A percentile compares a stretch with the other conserved stretches of the same genome.
Evolutionary conservation across 2,113 vertebrate species (phyloP).

Genomic region (Macquaria australasica): DNA sequence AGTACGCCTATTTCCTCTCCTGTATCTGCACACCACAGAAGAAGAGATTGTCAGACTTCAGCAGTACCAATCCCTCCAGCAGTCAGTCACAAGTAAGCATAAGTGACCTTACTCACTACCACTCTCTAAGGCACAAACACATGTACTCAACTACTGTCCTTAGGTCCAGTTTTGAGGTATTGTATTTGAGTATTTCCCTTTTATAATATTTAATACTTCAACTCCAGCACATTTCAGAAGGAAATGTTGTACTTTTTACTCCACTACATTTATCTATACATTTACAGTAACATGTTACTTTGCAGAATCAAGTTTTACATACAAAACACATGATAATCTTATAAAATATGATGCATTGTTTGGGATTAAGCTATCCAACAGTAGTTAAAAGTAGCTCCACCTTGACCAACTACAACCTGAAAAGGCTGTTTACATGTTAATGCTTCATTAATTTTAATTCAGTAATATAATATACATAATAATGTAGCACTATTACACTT

Average conservation of each 20-base stretch:
- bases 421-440: neutral
- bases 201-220: neutral
- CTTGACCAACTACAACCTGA: neutral
- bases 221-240: neutral
- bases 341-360: neutral
- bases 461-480: neutral
- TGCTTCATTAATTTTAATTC: neutral
- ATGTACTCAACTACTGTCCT: neutral
- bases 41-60: constrained; percentile 86
- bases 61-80: constrained; percentile 79
- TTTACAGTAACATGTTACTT: neutral
- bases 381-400: neutral
- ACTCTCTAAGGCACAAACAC: neutral
- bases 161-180: neutral
- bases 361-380: neutral
- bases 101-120: neutral
- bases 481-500: neutral
- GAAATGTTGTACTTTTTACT: neutral
- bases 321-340: neutral
- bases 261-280: neutral
- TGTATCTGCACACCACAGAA: constrained; percentile 70
- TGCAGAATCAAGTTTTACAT: neutral
- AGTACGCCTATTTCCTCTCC: constrained; percentile 83
- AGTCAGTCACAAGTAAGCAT: constrained; percentile 79
- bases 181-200: neutral